Conservation (phyloP, 2,113 vertebrate species). For the Okapia johnstoni region DNA sequence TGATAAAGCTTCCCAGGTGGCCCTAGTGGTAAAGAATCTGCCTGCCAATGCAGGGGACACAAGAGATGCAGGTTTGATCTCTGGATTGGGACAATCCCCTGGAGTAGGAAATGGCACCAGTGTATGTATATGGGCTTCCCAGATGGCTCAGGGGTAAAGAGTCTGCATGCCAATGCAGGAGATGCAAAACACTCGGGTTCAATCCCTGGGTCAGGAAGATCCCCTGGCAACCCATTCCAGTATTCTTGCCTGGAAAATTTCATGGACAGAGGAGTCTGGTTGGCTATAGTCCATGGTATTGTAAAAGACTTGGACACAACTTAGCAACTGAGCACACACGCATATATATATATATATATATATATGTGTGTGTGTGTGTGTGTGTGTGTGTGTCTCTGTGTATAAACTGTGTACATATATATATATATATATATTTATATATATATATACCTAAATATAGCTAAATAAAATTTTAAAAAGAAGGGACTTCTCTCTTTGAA, state of each 20-base stretch:
- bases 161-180: not conserved
- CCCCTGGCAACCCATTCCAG: not conserved
- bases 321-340: not conserved
- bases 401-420: too few species aligned
- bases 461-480: not conserved
- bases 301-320: not conserved
- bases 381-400: not conserved
- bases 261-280: not conserved
- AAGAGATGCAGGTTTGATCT: not conserved
- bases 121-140: not conserved
- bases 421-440: too few species aligned
- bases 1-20: not conserved
- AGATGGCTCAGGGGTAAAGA: not conserved
- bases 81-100: not conserved
- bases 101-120: not conserved
- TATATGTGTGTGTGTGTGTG: not conserved
- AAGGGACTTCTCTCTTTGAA: not conserved
- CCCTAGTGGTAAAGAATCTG: not conserved
- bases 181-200: not conserved
- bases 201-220: not conserved
- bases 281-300: not conserved
- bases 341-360: not conserved
- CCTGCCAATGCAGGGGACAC: not conserved
- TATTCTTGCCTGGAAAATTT: not conserved
- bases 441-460: not conserved